Evolutionary conservation across 2,888 invertebrate genomes (phyloP), one percentile per base, ranked within the genome.

Genomic region (Clunio marinus): DNA sequence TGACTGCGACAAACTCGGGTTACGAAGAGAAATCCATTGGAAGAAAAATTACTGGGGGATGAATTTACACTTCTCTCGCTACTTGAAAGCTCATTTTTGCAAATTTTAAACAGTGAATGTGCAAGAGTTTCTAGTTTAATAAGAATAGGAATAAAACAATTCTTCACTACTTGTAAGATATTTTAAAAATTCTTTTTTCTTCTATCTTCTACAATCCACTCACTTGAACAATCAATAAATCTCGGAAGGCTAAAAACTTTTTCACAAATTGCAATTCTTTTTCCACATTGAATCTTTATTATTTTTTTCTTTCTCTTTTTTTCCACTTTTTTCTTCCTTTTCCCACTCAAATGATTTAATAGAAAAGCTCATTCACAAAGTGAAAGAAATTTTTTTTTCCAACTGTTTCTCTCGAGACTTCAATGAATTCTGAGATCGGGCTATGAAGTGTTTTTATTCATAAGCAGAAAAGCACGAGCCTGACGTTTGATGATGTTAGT

Each of bases 361-460:
- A n/a, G 13, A 57, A 57, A 58, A 27, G 28, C 15, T 58, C 58
- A 58, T 27, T n/a, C 28, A 58, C 28, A 13, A n/a, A 28, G 20
- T 60, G 60, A 35, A 35, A 32, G 20, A 20, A n/a, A 58, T 8
- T 58, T 51, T 63, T 63, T 63, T 41, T 55, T 66, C 51, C 66
- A 25, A 66, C 66, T 46, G 66, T 22, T 66, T 46, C 35, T 32
- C 55, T 66, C 66, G 55, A 66, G 66, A 55, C 66, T 66, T 66
- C 66, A 66, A 66, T 66, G 66, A 66, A 66, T 66, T 66, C 66
- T 55, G 32, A 55, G 32, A 32, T 55, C n/a, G 22, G 66, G 66
- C 46, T 32, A 28, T 28, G 45, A 55, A 55, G 24, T 51, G 24
- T 20, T 65, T 51, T 51, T 51, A 65, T 65, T 45, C 27, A 63